Base-by-base conservation (phyloP, 1,140 invertebrate genomes). In the Bombus superbus region DNA sequence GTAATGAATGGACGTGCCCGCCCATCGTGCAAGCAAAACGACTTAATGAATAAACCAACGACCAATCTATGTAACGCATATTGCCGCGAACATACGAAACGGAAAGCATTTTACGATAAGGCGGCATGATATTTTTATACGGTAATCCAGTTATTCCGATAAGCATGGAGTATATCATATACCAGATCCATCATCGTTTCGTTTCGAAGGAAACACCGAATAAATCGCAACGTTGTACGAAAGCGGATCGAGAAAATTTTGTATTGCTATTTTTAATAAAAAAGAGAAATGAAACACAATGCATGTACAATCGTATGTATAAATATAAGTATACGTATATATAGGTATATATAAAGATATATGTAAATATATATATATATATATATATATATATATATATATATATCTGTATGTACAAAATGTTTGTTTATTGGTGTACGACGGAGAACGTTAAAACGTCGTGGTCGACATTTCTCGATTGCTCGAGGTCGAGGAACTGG, bases 71-170 rank as follows among this genome's bases (percentile, higher is more conserved):
- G 44, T 81, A 89, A 75, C 35, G 76, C 47, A 44, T 77, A 78
- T 75, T 35, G 72, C 74, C 74, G 82, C 73, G 44, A 28, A 64
- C 83, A 44, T 73, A 72, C 57, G 85, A 81, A 88, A 89, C 66
- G 89, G 35, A 81, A 90, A 91, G 88, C 88, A 88, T 94, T 94
- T 94, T 94, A 91, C 91, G 91, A 93, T 92, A 94, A 89, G 92
- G 89, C 91, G 92, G 92, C 92, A 93, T 93, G 93, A 93, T 94
- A 94, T 94, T 95, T 95, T 94, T 94, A 92, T 92, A 93, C 90
- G 74, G 89, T 91, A 87, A 89, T 89, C 42, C 71, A 83, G 80
- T 86, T 86, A 91, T 92, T 92, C 89, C 89, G 77, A 91, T 91
- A 91, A 92, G 83, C 79, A 91, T 87, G 86, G 74, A 90, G 80